Base-by-base conservation (phyloP, 2,113 vertebrate species). In the Rhipidura dahli region DNA sequence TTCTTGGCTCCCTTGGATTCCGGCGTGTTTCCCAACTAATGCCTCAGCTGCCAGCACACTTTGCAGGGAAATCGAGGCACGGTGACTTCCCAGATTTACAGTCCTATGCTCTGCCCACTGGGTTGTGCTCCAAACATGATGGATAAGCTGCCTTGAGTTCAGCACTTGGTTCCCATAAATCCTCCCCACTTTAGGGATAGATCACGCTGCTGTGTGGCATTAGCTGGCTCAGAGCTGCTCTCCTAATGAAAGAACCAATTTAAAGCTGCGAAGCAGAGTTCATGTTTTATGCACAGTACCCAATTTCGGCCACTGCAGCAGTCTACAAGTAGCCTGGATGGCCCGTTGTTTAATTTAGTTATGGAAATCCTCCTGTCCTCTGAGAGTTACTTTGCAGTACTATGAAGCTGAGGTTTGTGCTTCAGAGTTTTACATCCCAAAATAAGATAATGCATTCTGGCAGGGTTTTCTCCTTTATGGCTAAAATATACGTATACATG, bases 391-490 rank as follows among this genome's bases (percentile, higher is more conserved):
- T 92, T 53, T 83, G 33, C 59, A 50, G 44, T 59, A 78, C 69
- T 59, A 68, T 5, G 47, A 94, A 89, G 86, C 92, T 92, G 70
- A 88, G 51, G 73, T 82, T 89, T 91, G 70, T 61, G 75, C 61
- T 95, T 96, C 88, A 69, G 89, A 97, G 89, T 97, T 96, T 91
- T 56, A 77, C 57, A 93, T 53, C 70, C 51, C 87, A 85, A 96
- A 96, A 92, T 66, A 87, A 95, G 44, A 63, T 96, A 93, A 97
- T 81, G 39, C 90, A 78, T 97, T 89, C 86, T 96, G 95, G 86
- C 94, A 97, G 90, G 83, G 78, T 96, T 93, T 95, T 92, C 88
- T 94, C 92, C 92, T 95, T 96, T 93, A 96, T 96, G 86, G 81
- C 92, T 93, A 60, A 92, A 95, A 89, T 89, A 79, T 87, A 95